A percentile compares a stretch with the other conserved stretches of the same genome.
These are phyloP conservation scores for Centruroides sculpturatus DNA, from an alignment of 1,140 invertebrate genomes.

Conservation along the genomic window DNA sequence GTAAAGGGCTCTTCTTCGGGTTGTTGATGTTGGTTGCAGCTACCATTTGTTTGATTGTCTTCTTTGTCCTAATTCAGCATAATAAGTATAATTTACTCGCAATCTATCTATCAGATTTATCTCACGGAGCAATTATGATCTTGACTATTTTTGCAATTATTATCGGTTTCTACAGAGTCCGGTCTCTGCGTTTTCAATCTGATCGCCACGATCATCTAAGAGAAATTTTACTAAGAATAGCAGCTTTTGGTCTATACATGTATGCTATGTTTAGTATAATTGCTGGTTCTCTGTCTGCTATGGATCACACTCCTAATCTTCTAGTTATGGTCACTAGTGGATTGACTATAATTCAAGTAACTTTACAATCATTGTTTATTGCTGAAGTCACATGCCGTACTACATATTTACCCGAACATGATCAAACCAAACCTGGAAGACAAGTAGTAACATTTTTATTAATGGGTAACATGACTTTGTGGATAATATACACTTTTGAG, in stretches of 20 bases:
- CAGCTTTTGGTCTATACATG: conserved; percentile 77
- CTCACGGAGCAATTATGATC: conserved; percentile 71
- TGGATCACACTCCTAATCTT: conserved; percentile 57
- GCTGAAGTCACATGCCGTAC: conserved; percentile 79
- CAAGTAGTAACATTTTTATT: conserved; percentile 89
- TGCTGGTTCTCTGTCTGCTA: conserved; percentile 60
- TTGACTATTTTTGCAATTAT: conserved; percentile 76
- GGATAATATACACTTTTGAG: conserved; percentile 91
- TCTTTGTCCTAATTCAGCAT: conserved; percentile 73
- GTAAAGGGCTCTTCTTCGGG: conserved; percentile 77
- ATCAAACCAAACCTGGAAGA: conserved; percentile 80
- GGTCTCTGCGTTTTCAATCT: conserved; percentile 50
- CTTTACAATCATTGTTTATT: conserved; percentile 86
- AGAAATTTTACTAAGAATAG: conserved; percentile 75
- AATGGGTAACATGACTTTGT: conserved; percentile 89
- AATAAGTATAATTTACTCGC: conserved; percentile 38
- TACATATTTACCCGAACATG: conserved; percentile 78
- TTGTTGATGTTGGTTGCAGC: conserved; percentile 76
- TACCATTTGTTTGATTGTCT: conserved; percentile 79
- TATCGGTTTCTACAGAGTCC: conserved; percentile 71
- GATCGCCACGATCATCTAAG: conserved; percentile 40
- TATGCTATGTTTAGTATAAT: conserved; percentile 88
- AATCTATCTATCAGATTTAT: conserved; percentile 77
- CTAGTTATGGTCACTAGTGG: conserved; percentile 77
- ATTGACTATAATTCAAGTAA: conserved; percentile 67